phyloP scores from a whole-genome alignment of 2,797 vertebrate genomes.

The Falco berigora region DNA sequence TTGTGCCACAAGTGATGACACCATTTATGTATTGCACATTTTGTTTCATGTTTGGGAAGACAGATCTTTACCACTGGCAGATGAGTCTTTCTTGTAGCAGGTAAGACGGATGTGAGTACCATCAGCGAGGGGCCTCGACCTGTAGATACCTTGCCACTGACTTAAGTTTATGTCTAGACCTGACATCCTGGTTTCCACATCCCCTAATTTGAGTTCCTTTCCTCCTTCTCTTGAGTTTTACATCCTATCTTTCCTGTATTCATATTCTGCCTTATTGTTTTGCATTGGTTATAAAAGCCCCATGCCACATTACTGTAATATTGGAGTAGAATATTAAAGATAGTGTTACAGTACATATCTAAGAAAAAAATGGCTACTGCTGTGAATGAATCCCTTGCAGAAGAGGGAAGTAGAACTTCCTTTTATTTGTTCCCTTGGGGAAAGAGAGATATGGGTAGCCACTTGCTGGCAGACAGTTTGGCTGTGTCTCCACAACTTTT shows the following conservation, averaged over 20 bases:
- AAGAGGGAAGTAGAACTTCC: conserved; percentile 8
- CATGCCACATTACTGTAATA: neutral
- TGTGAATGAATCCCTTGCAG: neutral
- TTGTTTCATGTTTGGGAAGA: neutral
- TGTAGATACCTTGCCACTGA: neutral
- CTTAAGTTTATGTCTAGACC: neutral
- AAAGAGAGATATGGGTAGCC: neutral
- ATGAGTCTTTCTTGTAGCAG: neutral
- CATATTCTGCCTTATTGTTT: neutral
- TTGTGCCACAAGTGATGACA: neutral
- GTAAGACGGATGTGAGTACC: neutral
- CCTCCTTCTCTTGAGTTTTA: neutral
- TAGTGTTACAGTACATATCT: neutral
- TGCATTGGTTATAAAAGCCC: neutral
- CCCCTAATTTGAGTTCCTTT: neutral
- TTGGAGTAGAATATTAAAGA: neutral
- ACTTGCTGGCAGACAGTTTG: neutral
- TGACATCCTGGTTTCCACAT: neutral
- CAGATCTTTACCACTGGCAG: neutral
- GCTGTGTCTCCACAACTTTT: neutral
- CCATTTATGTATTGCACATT: neutral
- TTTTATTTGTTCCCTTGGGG: neutral
- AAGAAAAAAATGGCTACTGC: neutral
- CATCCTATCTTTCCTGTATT: neutral
- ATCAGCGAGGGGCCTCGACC: neutral